phyloP scores from a whole-genome alignment of 2,797 vertebrate genomes.

The Heliangelus exortis region DNA sequence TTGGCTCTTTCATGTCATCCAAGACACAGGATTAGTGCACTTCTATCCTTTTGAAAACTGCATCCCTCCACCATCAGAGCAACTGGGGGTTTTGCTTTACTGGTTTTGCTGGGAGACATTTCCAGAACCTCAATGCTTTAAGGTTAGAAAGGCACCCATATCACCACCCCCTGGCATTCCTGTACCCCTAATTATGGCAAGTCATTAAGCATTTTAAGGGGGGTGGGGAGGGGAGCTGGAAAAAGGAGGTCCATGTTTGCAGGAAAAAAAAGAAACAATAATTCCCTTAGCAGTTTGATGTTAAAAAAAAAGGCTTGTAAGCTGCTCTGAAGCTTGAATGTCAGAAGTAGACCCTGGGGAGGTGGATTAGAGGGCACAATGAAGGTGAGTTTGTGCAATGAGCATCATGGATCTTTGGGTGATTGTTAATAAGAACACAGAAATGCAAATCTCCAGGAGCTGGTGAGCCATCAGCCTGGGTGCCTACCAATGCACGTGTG shows the following conservation, averaged over 20 bases:
- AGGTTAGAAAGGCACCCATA: not conserved
- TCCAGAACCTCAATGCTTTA: not conserved
- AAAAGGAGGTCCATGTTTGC: not conserved
- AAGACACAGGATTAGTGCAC: not conserved
- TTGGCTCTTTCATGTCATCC: not conserved
- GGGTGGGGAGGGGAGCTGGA: not conserved
- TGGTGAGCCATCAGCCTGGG: not conserved
- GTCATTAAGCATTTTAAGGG: not conserved
- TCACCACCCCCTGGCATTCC: not conserved
- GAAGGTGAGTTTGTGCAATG: constrained; percentile 66
- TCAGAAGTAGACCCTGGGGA: constrained; percentile 46
- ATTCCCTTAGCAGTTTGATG: constrained; percentile 10
- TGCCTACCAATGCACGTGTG: not conserved
- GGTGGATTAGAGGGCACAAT: constrained; percentile 54
- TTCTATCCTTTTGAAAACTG: not conserved
- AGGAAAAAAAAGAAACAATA: constrained; percentile 3
- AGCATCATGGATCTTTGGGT: constrained; percentile 33
- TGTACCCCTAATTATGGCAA: not conserved
- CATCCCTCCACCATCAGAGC: not conserved
- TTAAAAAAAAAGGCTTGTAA: constrained; percentile 57
- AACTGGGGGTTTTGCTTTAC: not conserved
- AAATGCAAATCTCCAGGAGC: constrained; percentile 40
- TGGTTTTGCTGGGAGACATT: not conserved
- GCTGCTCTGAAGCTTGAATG: constrained; percentile 60
- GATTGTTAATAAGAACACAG: constrained; percentile 47